Evolutionary conservation across 2,797 vertebrate species (phyloP).

Genomic region (Alosa sapidissima): DNA sequence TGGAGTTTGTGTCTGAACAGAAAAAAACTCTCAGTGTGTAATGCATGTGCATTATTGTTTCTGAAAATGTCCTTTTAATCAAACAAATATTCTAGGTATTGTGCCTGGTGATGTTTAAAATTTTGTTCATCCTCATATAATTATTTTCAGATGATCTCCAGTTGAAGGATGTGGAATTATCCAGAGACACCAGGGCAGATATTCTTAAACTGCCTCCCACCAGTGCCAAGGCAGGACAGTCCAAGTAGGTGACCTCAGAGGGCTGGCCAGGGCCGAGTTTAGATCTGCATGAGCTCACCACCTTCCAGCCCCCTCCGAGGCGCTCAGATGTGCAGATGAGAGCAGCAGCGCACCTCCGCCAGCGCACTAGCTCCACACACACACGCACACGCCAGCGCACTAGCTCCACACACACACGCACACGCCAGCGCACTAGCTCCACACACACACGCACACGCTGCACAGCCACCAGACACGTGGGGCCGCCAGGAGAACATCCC

Average conservation of each 20-base stretch:
- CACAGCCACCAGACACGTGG: background rate
- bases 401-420: slow-evolving; percentile 6
- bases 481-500: background rate
- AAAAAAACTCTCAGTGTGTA: background rate
- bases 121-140: background rate
- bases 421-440: slow-evolving; percentile 3
- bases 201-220: slow-evolving; percentile 5
- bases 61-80: background rate
- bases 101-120: background rate
- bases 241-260: slow-evolving; percentile 13
- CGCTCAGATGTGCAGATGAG: slow-evolving; percentile 23
- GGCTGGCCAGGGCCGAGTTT: slow-evolving; percentile 26
- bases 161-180: slow-evolving; percentile 4
- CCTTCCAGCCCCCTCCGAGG: slow-evolving; percentile 2
- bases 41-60: background rate
- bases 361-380: slow-evolving; percentile 34
- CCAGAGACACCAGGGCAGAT: background rate
- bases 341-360: slow-evolving; percentile 14
- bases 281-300: slow-evolving; percentile 33
- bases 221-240: background rate
- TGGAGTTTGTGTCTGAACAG: background rate
- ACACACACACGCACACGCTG: slow-evolving; percentile 21
- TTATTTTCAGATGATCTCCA: background rate
- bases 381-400: background rate
- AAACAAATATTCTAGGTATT: background rate